Base-by-base conservation (phyloP, 2,888 invertebrate genomes). In the Pelosia muscerda region DNA sequence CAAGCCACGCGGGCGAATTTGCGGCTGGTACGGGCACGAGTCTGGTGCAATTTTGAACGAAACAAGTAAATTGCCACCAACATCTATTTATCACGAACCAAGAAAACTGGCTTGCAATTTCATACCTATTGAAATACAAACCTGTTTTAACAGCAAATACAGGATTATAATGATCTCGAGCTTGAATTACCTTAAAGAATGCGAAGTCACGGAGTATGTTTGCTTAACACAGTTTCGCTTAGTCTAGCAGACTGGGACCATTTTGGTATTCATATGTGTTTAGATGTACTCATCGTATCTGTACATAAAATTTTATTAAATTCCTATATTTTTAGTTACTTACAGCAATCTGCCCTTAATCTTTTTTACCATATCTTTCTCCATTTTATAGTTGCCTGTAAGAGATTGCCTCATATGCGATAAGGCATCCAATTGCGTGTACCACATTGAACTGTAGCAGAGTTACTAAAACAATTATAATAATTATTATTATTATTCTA, bases 91-190 rank as follows among this genome's bases (percentile, higher is more conserved):
- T 56, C 65, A 58, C n/a, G 26, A 19, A 54, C 19, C 15, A 49
- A 68, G 31, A 31, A 28, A 1, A 28, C 63, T 28, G 60, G 65
- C 42, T 59, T 61, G 57, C 57, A 28, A 73, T 66, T 25, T 66
- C 56, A 63, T 72, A 49, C 75, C 58, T 65, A 69, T 66, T 75
- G 75, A 42, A 19, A 8, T 49, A 49, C 49, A 49, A 49, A 58
- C 63, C 66, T 62, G 66, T 68, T 70, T 72, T 78, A 56, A 61
- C 72, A 78, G 68, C 68, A 63, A 70, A 75, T 63, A 68, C 22
- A 66, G 72, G 73, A 76, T 76, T 65, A 75, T 78, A 72, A 76
- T 76, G 69, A 76, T 65, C 28, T 6, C 10, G 23, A 56, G 69
- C 68, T 78, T 68, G n/a, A 68, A 70, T 76, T 68, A 78, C 76